Evolutionary conservation across 2,113 vertebrate species (phyloP).

Genomic region (Neodon shergylaensis): DNA sequence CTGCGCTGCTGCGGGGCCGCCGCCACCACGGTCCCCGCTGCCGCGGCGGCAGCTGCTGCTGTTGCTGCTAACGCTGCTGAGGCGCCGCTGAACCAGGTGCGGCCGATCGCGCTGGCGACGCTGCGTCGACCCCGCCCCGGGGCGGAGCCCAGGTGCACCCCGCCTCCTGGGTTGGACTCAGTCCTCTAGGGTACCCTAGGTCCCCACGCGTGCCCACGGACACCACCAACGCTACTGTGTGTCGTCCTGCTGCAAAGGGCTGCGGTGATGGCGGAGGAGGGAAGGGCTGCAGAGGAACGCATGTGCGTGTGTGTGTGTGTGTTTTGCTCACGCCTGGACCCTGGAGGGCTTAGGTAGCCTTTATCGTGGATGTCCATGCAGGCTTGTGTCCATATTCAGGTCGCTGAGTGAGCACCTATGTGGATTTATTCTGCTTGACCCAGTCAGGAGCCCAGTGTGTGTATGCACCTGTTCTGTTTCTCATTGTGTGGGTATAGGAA

Average conservation of each 20-base stretch:
- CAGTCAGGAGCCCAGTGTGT: neutral
- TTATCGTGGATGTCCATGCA: neutral
- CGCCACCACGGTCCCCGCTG: neutral
- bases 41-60: neutral
- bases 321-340: neutral
- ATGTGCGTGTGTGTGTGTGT: neutral
- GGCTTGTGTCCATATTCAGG: neutral
- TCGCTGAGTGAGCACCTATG: neutral
- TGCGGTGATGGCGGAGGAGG: neutral
- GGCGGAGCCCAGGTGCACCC: conserved; percentile 65
- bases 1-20: neutral
- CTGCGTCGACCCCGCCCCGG: conserved; percentile 52
- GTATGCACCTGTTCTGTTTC: conserved; percentile 15
- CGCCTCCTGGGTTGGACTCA: neutral
- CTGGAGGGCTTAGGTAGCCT: neutral
- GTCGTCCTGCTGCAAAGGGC: neutral
- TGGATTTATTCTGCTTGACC: neutral
- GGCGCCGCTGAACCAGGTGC: conserved; percentile 65
- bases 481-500: neutral
- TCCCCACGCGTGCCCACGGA: neutral
- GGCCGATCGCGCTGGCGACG: conserved; percentile 55
- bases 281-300: neutral
- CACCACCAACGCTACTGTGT: neutral
- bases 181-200: neutral
- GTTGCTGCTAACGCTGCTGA: neutral